Evolutionary conservation across 2,888 invertebrate genomes (phyloP).

Genomic region (Horisme vitalbata): DNA sequence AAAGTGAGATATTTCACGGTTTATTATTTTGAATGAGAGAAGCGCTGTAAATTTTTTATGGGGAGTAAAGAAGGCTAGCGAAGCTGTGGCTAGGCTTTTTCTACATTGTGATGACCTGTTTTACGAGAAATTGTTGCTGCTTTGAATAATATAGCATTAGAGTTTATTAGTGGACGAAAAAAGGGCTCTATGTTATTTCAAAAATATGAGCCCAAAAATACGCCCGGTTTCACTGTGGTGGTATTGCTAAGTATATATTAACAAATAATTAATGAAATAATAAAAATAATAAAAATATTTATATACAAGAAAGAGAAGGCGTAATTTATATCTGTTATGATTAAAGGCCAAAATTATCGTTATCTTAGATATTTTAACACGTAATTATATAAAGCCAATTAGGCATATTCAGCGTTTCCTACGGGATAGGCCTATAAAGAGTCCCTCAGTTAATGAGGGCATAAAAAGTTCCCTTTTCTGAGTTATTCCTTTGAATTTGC

Average conservation of each 20-base stretch:
- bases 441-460: constrained; percentile 59
- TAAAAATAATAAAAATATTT: no score
- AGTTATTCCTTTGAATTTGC: constrained; percentile 65
- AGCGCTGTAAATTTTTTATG: constrained; percentile 20
- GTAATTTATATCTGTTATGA: not conserved
- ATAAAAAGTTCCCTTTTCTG: constrained; percentile 61
- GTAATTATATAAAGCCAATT: constrained; percentile 56
- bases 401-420: constrained; percentile 57
- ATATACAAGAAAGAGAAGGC: no score
- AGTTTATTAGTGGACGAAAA: no score
- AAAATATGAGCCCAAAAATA: no score
- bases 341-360: constrained; percentile 29
- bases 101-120: constrained; percentile 3
- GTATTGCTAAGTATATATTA: no score
- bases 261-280: no score
- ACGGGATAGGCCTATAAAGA: constrained; percentile 50
- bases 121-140: constrained; percentile 19
- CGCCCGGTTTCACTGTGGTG: no score
- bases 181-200: no score
- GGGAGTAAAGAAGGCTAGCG: constrained; percentile 9
- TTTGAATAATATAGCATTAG: constrained; percentile 1
- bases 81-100: constrained; percentile 11
- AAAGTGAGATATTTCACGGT: constrained; percentile 27
- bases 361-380: constrained; percentile 50
- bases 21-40: constrained; percentile 24